These are phyloP conservation scores for Leptothorax acervorum DNA, from an alignment of 2,888 invertebrate species.

Conservation along the genomic window DNA sequence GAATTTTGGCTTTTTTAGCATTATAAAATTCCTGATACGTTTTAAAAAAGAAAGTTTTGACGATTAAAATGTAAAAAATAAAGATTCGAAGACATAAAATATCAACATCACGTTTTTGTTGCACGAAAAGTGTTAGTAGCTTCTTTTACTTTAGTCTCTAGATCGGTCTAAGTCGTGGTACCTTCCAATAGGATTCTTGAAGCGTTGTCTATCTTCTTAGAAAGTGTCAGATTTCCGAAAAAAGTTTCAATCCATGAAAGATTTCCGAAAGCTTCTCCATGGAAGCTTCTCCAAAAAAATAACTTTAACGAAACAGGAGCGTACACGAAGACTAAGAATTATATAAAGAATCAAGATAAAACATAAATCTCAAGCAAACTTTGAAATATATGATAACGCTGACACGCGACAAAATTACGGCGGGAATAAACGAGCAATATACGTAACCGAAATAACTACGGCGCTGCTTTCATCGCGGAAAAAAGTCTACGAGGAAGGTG, in stretches of 20 bases:
- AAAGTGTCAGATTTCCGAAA: background rate
- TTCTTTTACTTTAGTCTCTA: background rate
- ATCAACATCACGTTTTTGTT: background rate
- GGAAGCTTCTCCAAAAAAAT: background rate
- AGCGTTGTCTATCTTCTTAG: background rate
- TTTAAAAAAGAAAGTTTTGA: background rate
- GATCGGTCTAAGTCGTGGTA: background rate
- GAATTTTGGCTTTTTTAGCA: background rate
- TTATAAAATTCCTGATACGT: background rate
- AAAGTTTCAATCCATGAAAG: background rate
- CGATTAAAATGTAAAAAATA: slow-evolving; percentile 15
- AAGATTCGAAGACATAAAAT: background rate
- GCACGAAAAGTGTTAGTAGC: background rate
- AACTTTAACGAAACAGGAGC: background rate
- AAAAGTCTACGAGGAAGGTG: slow-evolving; percentile 16
- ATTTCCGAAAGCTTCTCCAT: background rate
- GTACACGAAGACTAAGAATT: background rate
- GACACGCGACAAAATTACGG: background rate
- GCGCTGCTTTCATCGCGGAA: background rate
- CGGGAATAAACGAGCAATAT: background rate
- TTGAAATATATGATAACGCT: background rate
- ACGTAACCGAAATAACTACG: slow-evolving; percentile 28
- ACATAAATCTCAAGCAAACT: background rate
- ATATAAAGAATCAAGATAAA: background rate
- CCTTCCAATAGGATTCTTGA: background rate